Evolutionary conservation across 2,888 invertebrate genomes (phyloP).

Genomic region (Heliconius cydno): DNA sequence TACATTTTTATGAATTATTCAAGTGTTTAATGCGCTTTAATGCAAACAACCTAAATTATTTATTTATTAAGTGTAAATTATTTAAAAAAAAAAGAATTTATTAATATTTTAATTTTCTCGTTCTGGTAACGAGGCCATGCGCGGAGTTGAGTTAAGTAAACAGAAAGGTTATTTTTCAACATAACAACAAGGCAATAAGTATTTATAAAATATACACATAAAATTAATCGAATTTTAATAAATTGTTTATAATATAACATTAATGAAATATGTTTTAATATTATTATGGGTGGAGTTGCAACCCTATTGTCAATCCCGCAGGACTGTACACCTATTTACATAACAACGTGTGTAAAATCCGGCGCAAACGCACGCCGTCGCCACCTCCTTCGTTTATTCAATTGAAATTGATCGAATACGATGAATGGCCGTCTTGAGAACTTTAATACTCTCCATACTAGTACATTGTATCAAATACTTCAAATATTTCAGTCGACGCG

Average conservation of each 20-base stretch:
- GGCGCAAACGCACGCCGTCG: conserved; percentile 59
- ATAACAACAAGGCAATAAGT: background rate
- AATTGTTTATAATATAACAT: background rate
- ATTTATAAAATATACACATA: too few species aligned
- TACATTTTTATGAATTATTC: background rate
- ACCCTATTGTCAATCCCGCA: conserved; percentile 34
- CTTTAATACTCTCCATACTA: conserved; percentile 39
- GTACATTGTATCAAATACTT: conserved; percentile 35
- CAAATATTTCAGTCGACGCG: background rate
- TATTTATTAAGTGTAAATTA: too few species aligned
- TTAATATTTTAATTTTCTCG: too few species aligned
- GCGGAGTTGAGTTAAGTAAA: too few species aligned
- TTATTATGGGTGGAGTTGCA: background rate
- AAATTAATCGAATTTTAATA: background rate
- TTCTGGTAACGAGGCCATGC: too few species aligned
- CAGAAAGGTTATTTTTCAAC: background rate
- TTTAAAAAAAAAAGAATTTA: too few species aligned
- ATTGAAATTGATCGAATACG: conserved; percentile 74
- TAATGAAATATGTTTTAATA: background rate
- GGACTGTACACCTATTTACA: conserved; percentile 61
- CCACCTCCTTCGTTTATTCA: conserved; percentile 73
- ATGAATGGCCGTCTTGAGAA: conserved; percentile 69
- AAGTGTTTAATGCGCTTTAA: too few species aligned
- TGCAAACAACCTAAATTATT: too few species aligned
- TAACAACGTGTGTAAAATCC: conserved; percentile 64